Conservation (phyloP, 2,797 vertebrate genomes). For the Chiroxiphia lanceolata region DNA sequence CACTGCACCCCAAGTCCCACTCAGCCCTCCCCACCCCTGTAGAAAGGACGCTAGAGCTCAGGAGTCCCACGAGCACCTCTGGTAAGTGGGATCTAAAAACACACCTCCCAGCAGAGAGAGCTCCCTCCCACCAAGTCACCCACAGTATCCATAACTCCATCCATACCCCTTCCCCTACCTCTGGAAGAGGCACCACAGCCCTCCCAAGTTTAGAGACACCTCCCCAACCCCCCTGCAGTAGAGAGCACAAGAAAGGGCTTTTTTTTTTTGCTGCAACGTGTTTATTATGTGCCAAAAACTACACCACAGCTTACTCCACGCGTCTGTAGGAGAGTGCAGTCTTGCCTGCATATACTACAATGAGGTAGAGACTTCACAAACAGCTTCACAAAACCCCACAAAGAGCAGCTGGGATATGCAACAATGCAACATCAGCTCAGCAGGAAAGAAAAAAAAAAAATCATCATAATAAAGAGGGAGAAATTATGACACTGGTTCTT, state of each 20-base stretch:
- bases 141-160: not conserved
- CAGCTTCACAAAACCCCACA: constrained; percentile 87
- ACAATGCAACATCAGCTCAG: constrained; percentile 89
- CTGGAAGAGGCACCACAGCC: not conserved
- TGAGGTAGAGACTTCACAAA: constrained; percentile 99
- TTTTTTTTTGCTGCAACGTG: constrained; percentile 96
- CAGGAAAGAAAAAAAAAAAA: constrained; percentile 68
- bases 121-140: not conserved
- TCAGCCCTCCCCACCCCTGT: not conserved
- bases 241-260: not conserved
- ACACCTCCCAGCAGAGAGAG: not conserved
- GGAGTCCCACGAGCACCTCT: not conserved
- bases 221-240: accelerated
- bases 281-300: constrained; percentile 97
- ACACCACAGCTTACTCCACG: constrained; percentile 93
- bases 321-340: constrained; percentile 91
- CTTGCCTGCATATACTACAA: constrained; percentile 97
- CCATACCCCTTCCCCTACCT: not conserved
- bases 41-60: no score
- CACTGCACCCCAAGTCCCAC: no score
- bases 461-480: constrained; percentile 41
- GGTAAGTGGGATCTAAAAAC: accelerated
- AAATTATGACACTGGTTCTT: constrained; percentile 87
- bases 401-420: constrained; percentile 95
- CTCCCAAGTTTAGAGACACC: accelerated